Conservation (phyloP, 2,113 vertebrate species). For the Gulo gulo region DNA sequence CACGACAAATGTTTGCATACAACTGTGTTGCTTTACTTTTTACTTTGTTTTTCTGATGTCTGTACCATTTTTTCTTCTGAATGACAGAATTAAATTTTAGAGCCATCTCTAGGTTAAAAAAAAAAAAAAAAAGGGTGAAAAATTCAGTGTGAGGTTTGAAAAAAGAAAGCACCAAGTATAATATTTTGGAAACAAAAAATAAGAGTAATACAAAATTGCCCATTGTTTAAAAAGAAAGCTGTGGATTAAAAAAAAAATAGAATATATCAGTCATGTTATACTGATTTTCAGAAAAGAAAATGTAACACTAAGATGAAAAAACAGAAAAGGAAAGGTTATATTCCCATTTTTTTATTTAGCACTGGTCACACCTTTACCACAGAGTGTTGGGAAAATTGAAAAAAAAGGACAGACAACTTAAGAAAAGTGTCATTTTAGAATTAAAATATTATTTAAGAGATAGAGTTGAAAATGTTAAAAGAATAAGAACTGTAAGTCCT, state of each 20-base stretch:
- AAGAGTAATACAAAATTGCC: background rate
- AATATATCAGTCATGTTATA: background rate
- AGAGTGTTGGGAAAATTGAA: background rate
- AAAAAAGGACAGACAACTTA: background rate
- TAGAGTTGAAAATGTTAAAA: background rate
- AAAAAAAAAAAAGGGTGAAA: slow-evolving; percentile 13
- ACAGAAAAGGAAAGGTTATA: background rate
- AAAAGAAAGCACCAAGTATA: background rate
- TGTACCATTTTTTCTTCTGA: background rate
- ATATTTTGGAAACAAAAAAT: background rate
- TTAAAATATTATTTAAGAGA: background rate
- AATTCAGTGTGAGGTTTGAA: background rate
- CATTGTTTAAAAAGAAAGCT: background rate
- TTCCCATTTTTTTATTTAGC: background rate
- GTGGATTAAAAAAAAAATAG: background rate
- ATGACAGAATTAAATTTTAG: background rate
- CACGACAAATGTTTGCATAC: background rate
- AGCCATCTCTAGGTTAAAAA: background rate
- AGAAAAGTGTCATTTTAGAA: background rate
- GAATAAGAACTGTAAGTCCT: background rate
- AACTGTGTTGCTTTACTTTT: background rate
- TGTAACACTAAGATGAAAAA: background rate
- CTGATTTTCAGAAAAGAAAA: background rate
- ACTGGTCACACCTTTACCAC: background rate
- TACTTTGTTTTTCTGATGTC: background rate